Percentiles rank a stretch among this genome's conserved stretches.
phyloP scores from a whole-genome alignment of 2,797 vertebrate genomes.

The Eulemur coronatus region DNA sequence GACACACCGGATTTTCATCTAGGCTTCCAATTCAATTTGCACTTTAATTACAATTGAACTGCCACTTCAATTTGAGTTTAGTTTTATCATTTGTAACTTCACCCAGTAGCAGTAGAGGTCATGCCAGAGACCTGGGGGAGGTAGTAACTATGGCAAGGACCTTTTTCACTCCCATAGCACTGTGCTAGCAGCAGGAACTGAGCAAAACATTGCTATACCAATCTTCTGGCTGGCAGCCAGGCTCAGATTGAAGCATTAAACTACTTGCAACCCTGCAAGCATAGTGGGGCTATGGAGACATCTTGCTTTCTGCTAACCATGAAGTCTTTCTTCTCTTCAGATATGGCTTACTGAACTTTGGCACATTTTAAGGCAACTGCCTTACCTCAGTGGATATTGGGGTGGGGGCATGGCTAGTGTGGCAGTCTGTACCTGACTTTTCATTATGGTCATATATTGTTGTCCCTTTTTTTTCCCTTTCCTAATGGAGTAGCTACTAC shows the following conservation, averaged over 20 bases:
- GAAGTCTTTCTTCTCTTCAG: background rate
- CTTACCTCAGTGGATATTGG: background rate
- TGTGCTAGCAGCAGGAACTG: background rate
- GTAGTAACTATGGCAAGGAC: background rate
- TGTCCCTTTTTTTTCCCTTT: background rate
- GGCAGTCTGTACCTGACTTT: background rate
- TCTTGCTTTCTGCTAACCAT: background rate
- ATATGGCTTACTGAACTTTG: background rate
- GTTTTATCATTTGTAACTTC: constrained; percentile 22
- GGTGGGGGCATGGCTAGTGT: background rate
- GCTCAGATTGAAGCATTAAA: background rate
- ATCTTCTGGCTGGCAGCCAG: background rate
- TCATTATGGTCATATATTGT: constrained; percentile 4
- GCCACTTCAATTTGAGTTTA: background rate
- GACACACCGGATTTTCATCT: background rate
- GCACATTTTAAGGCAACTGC: background rate
- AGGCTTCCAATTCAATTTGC: constrained; percentile 10
- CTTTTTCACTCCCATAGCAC: background rate
- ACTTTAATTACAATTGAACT: constrained; percentile 28
- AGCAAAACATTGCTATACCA: background rate
- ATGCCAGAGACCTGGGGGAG: background rate
- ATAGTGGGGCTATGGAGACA: background rate
- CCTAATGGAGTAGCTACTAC: constrained; percentile 44
- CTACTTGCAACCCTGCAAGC: background rate
- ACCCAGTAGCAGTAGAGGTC: background rate